Evolutionary conservation across 2,888 invertebrate species (phyloP), one percentile per base, ranked within the genome.

Genomic region (Dicyrtoma fusca): DNA sequence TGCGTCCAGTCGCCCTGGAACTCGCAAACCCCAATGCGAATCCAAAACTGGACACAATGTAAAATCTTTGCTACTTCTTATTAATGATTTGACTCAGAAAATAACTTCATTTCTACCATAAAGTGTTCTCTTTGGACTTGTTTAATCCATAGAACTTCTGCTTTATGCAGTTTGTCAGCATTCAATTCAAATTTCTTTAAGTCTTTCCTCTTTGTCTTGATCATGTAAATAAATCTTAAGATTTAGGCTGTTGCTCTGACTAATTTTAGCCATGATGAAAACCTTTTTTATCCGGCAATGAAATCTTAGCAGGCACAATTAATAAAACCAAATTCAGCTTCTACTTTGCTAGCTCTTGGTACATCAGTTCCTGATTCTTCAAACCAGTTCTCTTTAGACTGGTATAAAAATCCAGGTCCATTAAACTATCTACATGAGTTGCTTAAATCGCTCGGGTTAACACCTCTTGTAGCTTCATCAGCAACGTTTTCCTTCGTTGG

Each of bases 361-460:
- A n/a, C n/a, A n/a, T n/a, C n/a, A n/a, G n/a, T n/a, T 1, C 13
- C 19, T 23, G 26, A 34, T 25, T 66, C 73, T 17, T 47, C 17
- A 10, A 73, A 74, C 74, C 74, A 77, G 3, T 70, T 26, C 6
- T 63, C 42, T 34, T 14, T 55, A n/a, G 19, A 2, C 5, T 44
- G 6, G 17, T 55, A 44, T 1, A 80, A 57, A 70, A 80, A 80
- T 0, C 51, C 68, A 10, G 77, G 78, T 14, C 79, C 79, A 10
- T 1, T 19, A 11, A 78, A 45, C 79, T 77, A 80, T 19, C 77
- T 49, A 19, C 63, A 51, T 19, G 47, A 0, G 0, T 44, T 0
- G 0, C 25, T 57, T 13, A 74, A 19, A 17, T 73, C 64, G 19
- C 19, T 8, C 0, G 17, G 47, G 4, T 1, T 17, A 11, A 17